phyloP scores from a whole-genome alignment of 2,888 invertebrate genomes.

The Andricus curvator region DNA sequence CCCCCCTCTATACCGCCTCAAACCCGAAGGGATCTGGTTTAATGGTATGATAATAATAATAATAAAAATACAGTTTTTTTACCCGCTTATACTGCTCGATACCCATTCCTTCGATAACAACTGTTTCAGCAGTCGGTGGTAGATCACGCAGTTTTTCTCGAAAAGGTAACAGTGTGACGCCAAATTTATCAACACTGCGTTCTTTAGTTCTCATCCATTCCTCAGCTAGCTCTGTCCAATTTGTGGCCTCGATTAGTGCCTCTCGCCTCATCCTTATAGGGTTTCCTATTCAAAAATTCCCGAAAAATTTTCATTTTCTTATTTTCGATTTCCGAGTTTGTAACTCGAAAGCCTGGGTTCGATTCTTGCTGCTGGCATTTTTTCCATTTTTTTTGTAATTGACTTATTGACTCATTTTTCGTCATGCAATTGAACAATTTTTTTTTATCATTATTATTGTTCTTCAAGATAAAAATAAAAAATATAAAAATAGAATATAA shows the following conservation, averaged over 20 bases:
- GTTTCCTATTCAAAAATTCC: slow-evolving; percentile 43
- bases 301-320: neutral
- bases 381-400: too few species aligned
- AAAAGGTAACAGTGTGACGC: slow-evolving; percentile 67
- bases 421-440: too few species aligned
- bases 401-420: too few species aligned
- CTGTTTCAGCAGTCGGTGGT: slow-evolving; percentile 62
- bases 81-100: slow-evolving; percentile 65
- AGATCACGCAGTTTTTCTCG: slow-evolving; percentile 62
- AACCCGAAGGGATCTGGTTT: too few species aligned
- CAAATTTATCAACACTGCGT: slow-evolving; percentile 60
- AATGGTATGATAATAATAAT: too few species aligned
- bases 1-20: too few species aligned
- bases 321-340: neutral
- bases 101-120: slow-evolving; percentile 59
- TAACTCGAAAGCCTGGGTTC: too few species aligned
- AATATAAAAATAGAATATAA: too few species aligned
- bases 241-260: slow-evolving; percentile 65
- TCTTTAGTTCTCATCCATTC: slow-evolving; percentile 70
- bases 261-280: slow-evolving; percentile 60
- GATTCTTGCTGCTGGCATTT: too few species aligned
- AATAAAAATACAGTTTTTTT: slow-evolving; percentile 37
- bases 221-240: slow-evolving; percentile 73
- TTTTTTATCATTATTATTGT: too few species aligned
- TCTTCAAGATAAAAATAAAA: too few species aligned